These are phyloP conservation scores for Drosophila hamatofila DNA, from an alignment of 2,888 invertebrate genomes.

Conservation along the genomic window DNA sequence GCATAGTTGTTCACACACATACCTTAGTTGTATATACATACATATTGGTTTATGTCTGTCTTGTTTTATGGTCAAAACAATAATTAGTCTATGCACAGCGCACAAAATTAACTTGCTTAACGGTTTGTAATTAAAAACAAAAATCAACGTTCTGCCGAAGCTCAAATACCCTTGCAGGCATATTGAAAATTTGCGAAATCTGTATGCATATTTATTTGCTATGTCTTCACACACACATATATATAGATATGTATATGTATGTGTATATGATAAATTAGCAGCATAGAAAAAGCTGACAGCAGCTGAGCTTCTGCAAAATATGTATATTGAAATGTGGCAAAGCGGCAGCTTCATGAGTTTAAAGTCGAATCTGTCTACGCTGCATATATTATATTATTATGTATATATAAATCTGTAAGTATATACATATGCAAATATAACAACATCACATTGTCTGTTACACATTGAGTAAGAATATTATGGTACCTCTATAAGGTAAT, in stretches of 20 bases:
- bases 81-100: not conserved
- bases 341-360: not conserved
- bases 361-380: not conserved
- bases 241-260: not conserved
- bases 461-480: not conserved
- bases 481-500: not conserved
- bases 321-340: too few relatives aligned
- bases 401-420: not conserved
- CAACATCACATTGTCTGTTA: not conserved
- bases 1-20: conserved; percentile 10
- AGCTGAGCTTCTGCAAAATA: not conserved
- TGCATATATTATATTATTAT: not conserved
- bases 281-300: conserved; percentile 6
- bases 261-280: conserved; percentile 1
- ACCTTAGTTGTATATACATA: not conserved
- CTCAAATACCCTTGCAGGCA: conserved; percentile 8
- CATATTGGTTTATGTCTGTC: conserved; percentile 2
- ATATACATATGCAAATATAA: not conserved
- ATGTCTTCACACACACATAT: not conserved
- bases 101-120: not conserved
- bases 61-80: not conserved
- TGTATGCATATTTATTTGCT: not conserved
- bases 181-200: not conserved
- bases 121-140: not conserved
- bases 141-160: not conserved